Percentiles rank a stretch among this genome's conserved stretches.
Evolutionary conservation across 2,113 vertebrate genomes (phyloP).

Genomic region (Protobothrops flavoviridis): DNA sequence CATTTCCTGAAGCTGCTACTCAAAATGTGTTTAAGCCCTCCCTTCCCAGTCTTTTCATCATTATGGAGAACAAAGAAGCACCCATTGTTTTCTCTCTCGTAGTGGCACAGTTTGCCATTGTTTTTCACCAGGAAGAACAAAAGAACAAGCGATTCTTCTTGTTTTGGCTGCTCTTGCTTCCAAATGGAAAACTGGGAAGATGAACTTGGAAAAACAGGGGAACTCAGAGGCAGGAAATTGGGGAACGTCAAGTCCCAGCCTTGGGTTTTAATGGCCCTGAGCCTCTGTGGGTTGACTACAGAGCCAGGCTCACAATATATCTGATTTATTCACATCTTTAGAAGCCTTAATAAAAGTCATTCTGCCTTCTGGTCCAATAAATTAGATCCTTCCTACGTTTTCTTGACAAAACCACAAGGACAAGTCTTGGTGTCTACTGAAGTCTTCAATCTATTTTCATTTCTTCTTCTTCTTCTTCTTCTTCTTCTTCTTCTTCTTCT

Average conservation of each 20-base stretch:
- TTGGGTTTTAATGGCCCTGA: not conserved
- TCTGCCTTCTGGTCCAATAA: not conserved
- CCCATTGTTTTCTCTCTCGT: rapidly evolving
- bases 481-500: too few species aligned
- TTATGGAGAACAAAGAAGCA: not conserved
- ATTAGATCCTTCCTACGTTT: not conserved
- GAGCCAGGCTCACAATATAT: not conserved
- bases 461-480: too few species aligned
- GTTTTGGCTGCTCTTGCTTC: not conserved
- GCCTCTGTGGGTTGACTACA: not conserved
- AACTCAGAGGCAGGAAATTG: not conserved
- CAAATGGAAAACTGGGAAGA: not conserved
- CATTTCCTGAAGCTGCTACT: not conserved
- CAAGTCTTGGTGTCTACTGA: not conserved
- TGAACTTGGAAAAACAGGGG: not conserved
- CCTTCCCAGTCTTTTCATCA: not conserved
- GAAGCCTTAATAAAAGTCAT: not conserved
- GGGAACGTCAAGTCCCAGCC: too few species aligned
- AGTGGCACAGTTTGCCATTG: too few species aligned
- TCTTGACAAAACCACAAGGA: not conserved
- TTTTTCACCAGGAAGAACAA: not conserved
- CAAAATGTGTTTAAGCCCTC: too few species aligned
- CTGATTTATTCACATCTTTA: not conserved
- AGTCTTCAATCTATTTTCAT: not conserved
- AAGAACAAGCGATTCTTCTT: not conserved